Base-by-base conservation (phyloP, 2,888 invertebrate genomes). In the Invenusta paracnida region DNA sequence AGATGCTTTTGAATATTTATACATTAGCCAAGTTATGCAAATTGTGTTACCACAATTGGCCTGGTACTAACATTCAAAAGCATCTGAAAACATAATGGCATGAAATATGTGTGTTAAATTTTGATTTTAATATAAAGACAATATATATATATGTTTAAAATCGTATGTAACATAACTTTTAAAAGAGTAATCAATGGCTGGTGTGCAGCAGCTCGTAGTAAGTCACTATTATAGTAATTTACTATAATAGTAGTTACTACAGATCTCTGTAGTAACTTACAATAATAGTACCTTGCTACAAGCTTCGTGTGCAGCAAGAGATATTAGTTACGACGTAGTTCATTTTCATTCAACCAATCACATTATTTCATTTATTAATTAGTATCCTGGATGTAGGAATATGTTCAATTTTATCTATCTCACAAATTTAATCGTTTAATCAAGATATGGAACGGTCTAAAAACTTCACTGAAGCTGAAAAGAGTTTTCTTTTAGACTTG, bases 121-220 rank as follows among this genome's bases (percentile, higher is more conserved):
- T n/a, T n/a, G n/a, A n/a, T n/a, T n/a, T n/a, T n/a, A n/a, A n/a
- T n/a, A n/a, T n/a, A n/a, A n/a, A n/a, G n/a, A n/a, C n/a, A n/a
- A n/a, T n/a, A n/a, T n/a, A n/a, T n/a, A n/a, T n/a, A n/a, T n/a
- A n/a, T n/a, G n/a, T n/a, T n/a, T n/a, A n/a, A n/a, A n/a, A n/a
- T n/a, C n/a, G n/a, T n/a, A n/a, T n/a, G n/a, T n/a, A n/a, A n/a
- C n/a, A n/a, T n/a, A n/a, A n/a, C n/a, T n/a, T n/a, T n/a, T n/a
- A n/a, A n/a, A n/a, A n/a, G n/a, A n/a, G n/a, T n/a, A n/a, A n/a
- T n/a, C n/a, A n/a, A n/a, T n/a, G 73, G 73, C 73, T 73, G 73
- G 73, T 73, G 73, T 73, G 73, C 73, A 73, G 73, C 73, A 73
- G 73, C 73, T 73, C 73, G 73, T 73, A 73, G 73, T 23, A 73